These are phyloP conservation scores for Agelas oroides DNA, from an alignment of 37 sponge, comb jelly and placozoan species.

Conservation along the genomic window DNA sequence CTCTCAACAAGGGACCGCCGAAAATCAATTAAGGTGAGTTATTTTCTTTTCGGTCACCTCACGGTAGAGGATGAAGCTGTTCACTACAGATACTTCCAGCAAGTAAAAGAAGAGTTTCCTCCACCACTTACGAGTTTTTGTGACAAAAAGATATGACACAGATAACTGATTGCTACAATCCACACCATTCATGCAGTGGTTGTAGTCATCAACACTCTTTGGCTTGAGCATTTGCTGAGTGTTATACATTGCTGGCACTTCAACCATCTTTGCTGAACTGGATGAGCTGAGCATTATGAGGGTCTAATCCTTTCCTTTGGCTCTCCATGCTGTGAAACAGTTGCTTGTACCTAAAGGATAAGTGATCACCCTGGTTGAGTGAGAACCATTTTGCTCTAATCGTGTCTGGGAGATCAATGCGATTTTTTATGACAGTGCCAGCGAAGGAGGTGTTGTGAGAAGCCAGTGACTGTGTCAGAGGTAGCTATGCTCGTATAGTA, in stretches of 20 bases:
- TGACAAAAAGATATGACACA: conserved; percentile 2
- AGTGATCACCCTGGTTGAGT: not conserved
- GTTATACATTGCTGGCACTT: not conserved
- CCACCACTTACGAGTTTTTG: conserved; percentile 12
- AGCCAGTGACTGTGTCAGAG: not conserved
- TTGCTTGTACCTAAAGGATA: not conserved
- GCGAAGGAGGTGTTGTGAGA: not conserved
- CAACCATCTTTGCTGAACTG: not conserved
- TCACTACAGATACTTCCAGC: conserved; percentile 2
- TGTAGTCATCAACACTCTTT: conserved; percentile 4
- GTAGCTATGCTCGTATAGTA: not conserved
- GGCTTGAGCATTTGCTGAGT: not conserved
- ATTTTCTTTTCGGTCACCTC: no score
- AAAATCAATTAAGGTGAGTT: conserved; percentile 1
- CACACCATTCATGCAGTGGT: conserved; percentile 23
- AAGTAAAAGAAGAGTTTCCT: conserved; percentile 19
- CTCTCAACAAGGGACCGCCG: not conserved
- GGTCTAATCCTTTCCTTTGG: not conserved
- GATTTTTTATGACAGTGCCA: conserved; percentile 12
- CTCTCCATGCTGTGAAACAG: not conserved
- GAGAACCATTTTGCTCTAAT: not conserved
- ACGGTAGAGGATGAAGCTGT: conserved; percentile 3
- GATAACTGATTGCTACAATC: not conserved
- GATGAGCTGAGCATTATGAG: not conserved
- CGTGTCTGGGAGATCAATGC: conserved; percentile 2